A percentile compares a stretch with the other conserved stretches of the same genome.
phyloP scores from a whole-genome alignment of 2,888 invertebrate species.

The Subacronicta megacephala region DNA sequence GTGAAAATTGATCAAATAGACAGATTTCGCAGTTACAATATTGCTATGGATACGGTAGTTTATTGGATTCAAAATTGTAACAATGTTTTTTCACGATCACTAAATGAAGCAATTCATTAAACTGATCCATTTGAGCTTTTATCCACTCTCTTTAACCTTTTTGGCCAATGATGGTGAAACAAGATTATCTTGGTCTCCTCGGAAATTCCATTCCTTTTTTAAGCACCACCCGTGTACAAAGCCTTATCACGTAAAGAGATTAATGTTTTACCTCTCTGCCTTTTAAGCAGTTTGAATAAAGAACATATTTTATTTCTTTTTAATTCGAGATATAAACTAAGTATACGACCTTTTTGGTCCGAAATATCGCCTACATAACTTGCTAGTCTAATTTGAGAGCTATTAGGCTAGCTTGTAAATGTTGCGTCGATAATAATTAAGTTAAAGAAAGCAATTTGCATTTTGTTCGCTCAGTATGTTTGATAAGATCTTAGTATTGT shows the following conservation, averaged over 20 bases:
- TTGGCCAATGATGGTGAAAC: constrained; percentile 42
- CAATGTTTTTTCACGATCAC: not conserved
- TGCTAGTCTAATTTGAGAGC: constrained; percentile 13
- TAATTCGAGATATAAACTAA: not conserved
- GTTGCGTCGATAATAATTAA: constrained; percentile 18
- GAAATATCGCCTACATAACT: constrained; percentile 14
- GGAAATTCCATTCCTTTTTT: constrained; percentile 43
- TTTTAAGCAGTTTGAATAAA: constrained; percentile 28
- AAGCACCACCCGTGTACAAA: constrained; percentile 37
- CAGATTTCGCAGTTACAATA: no score
- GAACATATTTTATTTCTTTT: constrained; percentile 15
- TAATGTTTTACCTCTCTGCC: constrained; percentile 40
- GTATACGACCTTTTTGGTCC: constrained; percentile 20
- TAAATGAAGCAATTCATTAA: constrained; percentile 29
- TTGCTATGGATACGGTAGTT: not conserved
- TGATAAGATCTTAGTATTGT: constrained; percentile 20
- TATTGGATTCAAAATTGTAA: not conserved
- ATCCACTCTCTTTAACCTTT: constrained; percentile 36
- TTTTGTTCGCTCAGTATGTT: constrained; percentile 6
- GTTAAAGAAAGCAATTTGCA: constrained; percentile 37
- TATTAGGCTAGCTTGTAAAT: constrained; percentile 8
- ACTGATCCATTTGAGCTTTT: constrained; percentile 34
- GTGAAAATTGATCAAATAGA: no score
- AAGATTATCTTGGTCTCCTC: constrained; percentile 42
- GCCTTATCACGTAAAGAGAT: constrained; percentile 47